Conservation (phyloP, 1,140 invertebrate species). For the Aradophagus sp. region DNA sequence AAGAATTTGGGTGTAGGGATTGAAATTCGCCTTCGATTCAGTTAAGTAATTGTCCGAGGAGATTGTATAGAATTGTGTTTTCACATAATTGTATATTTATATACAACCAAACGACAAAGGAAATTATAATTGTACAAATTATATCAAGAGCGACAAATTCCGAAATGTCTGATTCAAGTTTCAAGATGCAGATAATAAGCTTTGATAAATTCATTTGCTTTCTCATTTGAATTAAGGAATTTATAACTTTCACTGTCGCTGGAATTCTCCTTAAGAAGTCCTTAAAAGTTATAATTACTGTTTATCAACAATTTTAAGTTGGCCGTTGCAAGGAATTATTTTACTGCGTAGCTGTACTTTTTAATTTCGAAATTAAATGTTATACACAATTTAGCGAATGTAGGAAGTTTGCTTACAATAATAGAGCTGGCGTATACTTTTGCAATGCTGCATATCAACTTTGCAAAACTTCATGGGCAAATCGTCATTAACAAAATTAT, state of each 20-base stretch:
- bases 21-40: too few relatives aligned
- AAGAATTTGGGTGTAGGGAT: too few relatives aligned
- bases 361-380: constrained; percentile 24
- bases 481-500: constrained; percentile 13
- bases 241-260: constrained; percentile 35
- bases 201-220: constrained; percentile 33
- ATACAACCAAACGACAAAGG: too few relatives aligned
- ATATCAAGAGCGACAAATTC: constrained; percentile 1
- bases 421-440: constrained; percentile 8
- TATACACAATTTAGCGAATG: constrained; percentile 16
- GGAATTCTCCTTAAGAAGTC: constrained; percentile 25
- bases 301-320: constrained; percentile 37
- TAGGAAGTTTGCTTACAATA: constrained; percentile 19
- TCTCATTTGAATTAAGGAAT: constrained; percentile 35
- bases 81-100: too few relatives aligned
- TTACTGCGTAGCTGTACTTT: constrained; percentile 23
- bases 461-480: constrained; percentile 8
- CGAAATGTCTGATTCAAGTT: constrained; percentile 3
- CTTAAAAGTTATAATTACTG: constrained; percentile 45
- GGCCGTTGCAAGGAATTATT: constrained; percentile 10
- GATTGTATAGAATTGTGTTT: too few relatives aligned
- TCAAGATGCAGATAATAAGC: constrained; percentile 11
- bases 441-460: constrained; percentile 29
- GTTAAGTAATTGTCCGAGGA: too few relatives aligned
- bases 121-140: neutral